These are phyloP conservation scores for Toxotes lorentzi DNA, from an alignment of 2,797 vertebrate species.

Conservation along the genomic window DNA sequence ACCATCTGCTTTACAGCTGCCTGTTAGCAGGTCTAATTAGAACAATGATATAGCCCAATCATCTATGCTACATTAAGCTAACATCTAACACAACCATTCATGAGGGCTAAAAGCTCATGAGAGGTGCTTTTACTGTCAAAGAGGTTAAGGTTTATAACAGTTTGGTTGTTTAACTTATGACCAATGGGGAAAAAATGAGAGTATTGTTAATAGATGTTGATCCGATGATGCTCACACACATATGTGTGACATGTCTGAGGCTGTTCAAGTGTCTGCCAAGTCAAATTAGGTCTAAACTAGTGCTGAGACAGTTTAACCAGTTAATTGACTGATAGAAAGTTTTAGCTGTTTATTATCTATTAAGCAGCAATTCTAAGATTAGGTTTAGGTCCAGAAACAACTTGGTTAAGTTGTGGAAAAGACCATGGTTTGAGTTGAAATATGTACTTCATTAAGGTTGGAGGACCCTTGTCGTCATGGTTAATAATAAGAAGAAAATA, in stretches of 20 bases:
- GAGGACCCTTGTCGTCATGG: too few species aligned
- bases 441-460: too few species aligned
- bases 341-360: too few species aligned
- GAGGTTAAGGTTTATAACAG: background rate
- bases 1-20: conserved; percentile 79
- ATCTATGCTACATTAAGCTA: conserved; percentile 62
- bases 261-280: background rate
- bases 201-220: background rate
- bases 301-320: background rate
- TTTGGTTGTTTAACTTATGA: background rate
- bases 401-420: too few species aligned
- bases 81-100: conserved; percentile 53
- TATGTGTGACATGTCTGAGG: background rate
- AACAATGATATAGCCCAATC: conserved; percentile 67
- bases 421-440: too few species aligned
- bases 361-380: too few species aligned
- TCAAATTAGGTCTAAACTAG: background rate
- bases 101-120: conserved; percentile 21
- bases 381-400: too few species aligned
- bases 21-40: conserved; percentile 57
- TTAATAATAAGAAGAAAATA: too few species aligned
- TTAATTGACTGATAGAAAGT: background rate
- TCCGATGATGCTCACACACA: background rate
- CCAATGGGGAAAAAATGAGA: background rate
- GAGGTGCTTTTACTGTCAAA: conserved; percentile 37